These are phyloP conservation scores for Cerastoderma edule DNA, from an alignment of 2,888 invertebrate genomes.

Conservation along the genomic window DNA sequence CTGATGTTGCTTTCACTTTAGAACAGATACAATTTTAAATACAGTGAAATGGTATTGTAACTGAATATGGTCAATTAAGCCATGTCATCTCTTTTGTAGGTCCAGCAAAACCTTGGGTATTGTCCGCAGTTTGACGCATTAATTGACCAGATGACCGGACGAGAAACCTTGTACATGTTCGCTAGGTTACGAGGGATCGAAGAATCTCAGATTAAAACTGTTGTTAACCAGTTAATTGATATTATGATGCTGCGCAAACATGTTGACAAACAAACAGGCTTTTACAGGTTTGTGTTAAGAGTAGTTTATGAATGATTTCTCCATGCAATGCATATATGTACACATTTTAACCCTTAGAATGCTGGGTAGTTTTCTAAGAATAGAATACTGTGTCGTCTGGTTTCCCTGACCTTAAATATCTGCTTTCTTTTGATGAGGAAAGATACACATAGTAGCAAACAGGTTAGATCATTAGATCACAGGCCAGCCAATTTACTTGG, in stretches of 20 bases:
- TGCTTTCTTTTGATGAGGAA: too few relatives aligned
- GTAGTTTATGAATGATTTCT: background rate
- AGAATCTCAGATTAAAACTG: constrained; percentile 70
- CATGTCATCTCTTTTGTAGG: constrained; percentile 89
- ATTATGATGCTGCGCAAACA: constrained; percentile 71
- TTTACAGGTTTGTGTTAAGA: constrained; percentile 72
- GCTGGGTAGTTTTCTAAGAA: too few relatives aligned
- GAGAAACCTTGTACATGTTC: constrained; percentile 90
- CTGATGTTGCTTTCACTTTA: too few relatives aligned
- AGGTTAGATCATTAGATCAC: too few relatives aligned
- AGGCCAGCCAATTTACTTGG: too few relatives aligned
- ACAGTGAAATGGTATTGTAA: too few relatives aligned
- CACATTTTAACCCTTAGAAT: too few relatives aligned
- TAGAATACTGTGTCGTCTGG: too few relatives aligned
- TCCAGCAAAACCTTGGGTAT: constrained; percentile 91
- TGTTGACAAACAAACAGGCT: constrained; percentile 70
- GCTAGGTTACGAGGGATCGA: constrained; percentile 89
- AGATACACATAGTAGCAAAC: too few relatives aligned
- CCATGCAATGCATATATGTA: background rate
- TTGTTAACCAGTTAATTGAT: constrained; percentile 71
- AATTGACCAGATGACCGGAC: constrained; percentile 91
- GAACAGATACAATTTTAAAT: too few relatives aligned
- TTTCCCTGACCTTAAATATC: too few relatives aligned
- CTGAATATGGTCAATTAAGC: too few relatives aligned
- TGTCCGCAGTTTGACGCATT: constrained; percentile 95